These are phyloP conservation scores for Stenotaenia linearis DNA, from an alignment of 2,888 invertebrate species.

Conservation along the genomic window DNA sequence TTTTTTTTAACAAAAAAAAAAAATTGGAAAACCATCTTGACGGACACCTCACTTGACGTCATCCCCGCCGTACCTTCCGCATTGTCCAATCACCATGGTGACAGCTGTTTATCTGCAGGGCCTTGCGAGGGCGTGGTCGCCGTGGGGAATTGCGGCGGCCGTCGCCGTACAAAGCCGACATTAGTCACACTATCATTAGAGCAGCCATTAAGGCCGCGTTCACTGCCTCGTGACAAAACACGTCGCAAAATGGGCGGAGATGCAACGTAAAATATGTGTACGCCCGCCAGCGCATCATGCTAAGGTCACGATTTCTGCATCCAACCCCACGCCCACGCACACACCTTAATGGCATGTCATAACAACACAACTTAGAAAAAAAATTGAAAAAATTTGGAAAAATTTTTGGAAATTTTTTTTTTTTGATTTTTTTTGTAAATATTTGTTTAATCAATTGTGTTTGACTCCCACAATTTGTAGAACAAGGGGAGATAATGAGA, in stretches of 20 bases:
- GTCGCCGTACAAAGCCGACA: constrained; percentile 19
- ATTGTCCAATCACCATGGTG: constrained; percentile 15
- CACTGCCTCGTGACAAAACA: constrained; percentile 19
- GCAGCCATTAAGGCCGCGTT: constrained; percentile 15
- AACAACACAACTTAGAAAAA: too few species aligned
- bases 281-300: constrained; percentile 10
- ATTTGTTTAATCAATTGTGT: neutral
- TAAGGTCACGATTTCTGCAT: constrained; percentile 19
- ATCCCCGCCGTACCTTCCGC: neutral
- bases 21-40: too few species aligned
- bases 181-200: constrained; percentile 19
- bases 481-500: constrained; percentile 1
- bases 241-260: constrained; percentile 8
- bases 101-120: constrained; percentile 19
- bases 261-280: neutral
- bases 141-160: constrained; percentile 2
- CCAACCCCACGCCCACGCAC: neutral
- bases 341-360: neutral
- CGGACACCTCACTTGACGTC: neutral
- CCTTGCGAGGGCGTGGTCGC: neutral
- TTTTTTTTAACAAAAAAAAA: too few species aligned
- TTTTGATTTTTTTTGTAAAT: neutral
- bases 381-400: neutral
- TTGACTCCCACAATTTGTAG: neutral
- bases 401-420: neutral